phyloP scores from a whole-genome alignment of 2,888 invertebrate genomes.

The Brenthis hecate region DNA sequence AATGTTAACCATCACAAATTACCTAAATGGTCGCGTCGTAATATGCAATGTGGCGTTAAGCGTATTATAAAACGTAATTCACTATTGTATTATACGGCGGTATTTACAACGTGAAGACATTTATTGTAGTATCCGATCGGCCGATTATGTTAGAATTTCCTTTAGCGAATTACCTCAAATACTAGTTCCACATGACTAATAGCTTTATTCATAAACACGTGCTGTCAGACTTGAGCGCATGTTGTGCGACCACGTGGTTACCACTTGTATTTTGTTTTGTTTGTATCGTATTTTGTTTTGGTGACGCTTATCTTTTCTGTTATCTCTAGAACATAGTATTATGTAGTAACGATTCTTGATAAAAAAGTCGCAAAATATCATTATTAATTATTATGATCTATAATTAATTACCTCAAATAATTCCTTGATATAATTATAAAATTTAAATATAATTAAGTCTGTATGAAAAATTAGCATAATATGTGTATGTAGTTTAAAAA shows the following conservation, averaged over 20 bases:
- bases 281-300: constrained; percentile 27
- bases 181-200: constrained; percentile 22
- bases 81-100: too few relatives aligned
- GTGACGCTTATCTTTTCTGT: constrained; percentile 22
- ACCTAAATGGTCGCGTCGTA: too few relatives aligned
- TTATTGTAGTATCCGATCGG: not conserved
- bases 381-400: constrained; percentile 3
- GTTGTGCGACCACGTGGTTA: constrained; percentile 30
- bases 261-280: constrained; percentile 27
- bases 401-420: not conserved
- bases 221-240: constrained; percentile 21
- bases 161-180: constrained; percentile 6
- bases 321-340: constrained; percentile 15
- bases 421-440: too few relatives aligned
- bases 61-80: too few relatives aligned
- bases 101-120: not conserved
- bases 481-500: too few relatives aligned
- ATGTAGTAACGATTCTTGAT: constrained; percentile 6
- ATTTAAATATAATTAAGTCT: too few relatives aligned
- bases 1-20: too few relatives aligned
- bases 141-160: constrained; percentile 10
- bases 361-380: constrained; percentile 3
- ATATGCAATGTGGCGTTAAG: too few relatives aligned
- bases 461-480: too few relatives aligned
- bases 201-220: constrained; percentile 28